These are phyloP conservation scores for Hemibagrus guttatus DNA, from an alignment of 2,797 vertebrate species.

Conservation along the genomic window DNA sequence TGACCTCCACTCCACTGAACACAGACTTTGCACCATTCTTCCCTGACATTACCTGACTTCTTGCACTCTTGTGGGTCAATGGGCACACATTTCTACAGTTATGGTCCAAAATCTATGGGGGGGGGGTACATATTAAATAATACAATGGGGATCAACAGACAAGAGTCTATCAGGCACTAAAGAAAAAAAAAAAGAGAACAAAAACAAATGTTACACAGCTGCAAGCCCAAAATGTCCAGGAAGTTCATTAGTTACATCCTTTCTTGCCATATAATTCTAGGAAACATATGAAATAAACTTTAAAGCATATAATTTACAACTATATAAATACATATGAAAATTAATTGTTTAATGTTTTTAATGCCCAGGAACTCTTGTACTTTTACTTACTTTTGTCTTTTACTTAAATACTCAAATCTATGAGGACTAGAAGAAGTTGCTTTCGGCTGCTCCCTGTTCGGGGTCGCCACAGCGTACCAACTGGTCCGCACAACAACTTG, in stretches of 20 bases:
- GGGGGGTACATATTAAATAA: neutral
- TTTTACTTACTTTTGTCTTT: too few relatives aligned
- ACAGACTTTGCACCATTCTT: neutral
- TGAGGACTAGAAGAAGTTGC: too few relatives aligned
- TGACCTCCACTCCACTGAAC: neutral
- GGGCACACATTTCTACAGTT: neutral
- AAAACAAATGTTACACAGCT: constrained; percentile 19
- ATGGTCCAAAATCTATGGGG: neutral
- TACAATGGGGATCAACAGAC: neutral
- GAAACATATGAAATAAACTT: too few relatives aligned
- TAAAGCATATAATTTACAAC: neutral
- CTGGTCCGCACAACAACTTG: too few relatives aligned
- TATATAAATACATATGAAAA: neutral
- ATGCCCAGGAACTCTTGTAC: neutral
- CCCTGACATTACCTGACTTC: neutral
- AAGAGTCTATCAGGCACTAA: neutral
- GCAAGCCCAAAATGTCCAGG: neutral
- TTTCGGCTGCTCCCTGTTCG: too few relatives aligned
- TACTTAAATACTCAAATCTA: neutral
- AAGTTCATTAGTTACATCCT: neutral
- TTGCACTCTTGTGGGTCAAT: neutral
- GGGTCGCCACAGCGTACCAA: too few relatives aligned
- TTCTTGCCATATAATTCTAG: neutral
- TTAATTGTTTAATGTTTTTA: neutral
- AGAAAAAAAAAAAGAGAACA: neutral